Conservation (phyloP, 2,113 vertebrate genomes). For the Pampusana beccarii region DNA sequence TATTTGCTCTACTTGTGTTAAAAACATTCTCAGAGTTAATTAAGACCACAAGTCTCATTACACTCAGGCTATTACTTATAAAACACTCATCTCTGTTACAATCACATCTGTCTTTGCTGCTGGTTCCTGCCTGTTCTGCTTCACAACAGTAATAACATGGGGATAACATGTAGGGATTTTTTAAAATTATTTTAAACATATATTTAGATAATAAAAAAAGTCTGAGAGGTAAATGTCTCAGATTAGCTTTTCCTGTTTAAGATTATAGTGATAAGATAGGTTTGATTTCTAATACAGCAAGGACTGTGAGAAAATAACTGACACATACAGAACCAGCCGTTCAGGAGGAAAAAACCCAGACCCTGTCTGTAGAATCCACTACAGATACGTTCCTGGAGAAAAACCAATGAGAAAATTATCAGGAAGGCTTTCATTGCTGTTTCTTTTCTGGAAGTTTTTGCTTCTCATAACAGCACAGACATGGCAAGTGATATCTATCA, state of each 20-base stretch:
- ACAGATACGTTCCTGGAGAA: background rate
- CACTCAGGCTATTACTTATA: background rate
- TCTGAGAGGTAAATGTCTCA: background rate
- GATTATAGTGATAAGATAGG: background rate
- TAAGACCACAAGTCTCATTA: background rate
- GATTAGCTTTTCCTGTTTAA: background rate
- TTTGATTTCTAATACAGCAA: background rate
- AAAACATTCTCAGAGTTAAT: conserved; percentile 12
- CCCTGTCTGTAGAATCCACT: background rate
- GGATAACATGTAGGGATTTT: background rate
- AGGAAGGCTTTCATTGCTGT: background rate
- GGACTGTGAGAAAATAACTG: background rate
- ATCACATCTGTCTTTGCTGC: background rate
- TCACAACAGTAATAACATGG: background rate
- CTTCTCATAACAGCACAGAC: background rate
- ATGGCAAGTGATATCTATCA: background rate
- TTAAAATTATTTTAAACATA: background rate
- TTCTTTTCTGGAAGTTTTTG: conserved; percentile 11
- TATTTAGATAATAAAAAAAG: background rate
- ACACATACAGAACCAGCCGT: background rate
- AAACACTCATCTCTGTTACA: conserved; percentile 6
- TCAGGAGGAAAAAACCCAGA: background rate
- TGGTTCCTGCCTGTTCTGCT: background rate
- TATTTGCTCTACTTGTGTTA: background rate
- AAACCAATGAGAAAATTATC: conserved; percentile 9